Evolutionary conservation across 2,888 invertebrate genomes (phyloP).

Genomic region (Acholoe squamosa): DNA sequence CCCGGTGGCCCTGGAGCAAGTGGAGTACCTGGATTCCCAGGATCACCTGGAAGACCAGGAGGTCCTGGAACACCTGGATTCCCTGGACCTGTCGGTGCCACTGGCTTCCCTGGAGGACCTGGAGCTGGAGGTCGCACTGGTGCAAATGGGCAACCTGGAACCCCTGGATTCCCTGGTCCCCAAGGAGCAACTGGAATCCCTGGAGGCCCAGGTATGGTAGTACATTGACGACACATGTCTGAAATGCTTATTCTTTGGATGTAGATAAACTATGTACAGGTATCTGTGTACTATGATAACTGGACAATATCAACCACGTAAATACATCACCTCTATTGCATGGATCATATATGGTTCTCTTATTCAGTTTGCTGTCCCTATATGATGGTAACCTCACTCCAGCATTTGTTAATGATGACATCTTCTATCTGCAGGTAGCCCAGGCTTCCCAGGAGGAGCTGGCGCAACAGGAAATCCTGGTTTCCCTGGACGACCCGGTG

Average conservation of each 20-base stretch:
- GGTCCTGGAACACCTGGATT: slow-evolving; percentile 46
- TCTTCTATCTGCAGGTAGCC: neutral
- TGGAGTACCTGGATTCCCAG: slow-evolving; percentile 25
- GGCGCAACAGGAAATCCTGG: slow-evolving; percentile 49
- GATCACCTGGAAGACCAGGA: slow-evolving; percentile 72
- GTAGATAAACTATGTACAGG: too few relatives aligned
- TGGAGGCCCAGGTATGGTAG: slow-evolving; percentile 39
- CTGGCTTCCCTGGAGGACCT: slow-evolving; percentile 70
- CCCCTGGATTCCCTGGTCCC: slow-evolving; percentile 51
- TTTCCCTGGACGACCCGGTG: neutral
- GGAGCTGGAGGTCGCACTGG: slow-evolving; percentile 55
- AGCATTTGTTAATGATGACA: neutral
- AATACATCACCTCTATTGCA: too few relatives aligned
- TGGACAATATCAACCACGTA: too few relatives aligned
- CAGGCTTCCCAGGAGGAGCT: slow-evolving; percentile 49
- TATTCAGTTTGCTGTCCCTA: slow-evolving; percentile 22
- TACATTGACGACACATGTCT: too few relatives aligned
- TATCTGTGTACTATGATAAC: too few relatives aligned
- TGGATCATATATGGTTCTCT: neutral
- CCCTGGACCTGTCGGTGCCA: slow-evolving; percentile 68
- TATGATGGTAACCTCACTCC: neutral
- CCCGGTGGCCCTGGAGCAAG: neutral
- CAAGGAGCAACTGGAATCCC: neutral
- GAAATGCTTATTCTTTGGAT: too few relatives aligned
- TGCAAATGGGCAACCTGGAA: slow-evolving; percentile 53